Percentiles rank a stretch among this genome's conserved stretches.
phyloP scores from a whole-genome alignment of 2,797 vertebrate species.

The Champsocephalus esox region DNA sequence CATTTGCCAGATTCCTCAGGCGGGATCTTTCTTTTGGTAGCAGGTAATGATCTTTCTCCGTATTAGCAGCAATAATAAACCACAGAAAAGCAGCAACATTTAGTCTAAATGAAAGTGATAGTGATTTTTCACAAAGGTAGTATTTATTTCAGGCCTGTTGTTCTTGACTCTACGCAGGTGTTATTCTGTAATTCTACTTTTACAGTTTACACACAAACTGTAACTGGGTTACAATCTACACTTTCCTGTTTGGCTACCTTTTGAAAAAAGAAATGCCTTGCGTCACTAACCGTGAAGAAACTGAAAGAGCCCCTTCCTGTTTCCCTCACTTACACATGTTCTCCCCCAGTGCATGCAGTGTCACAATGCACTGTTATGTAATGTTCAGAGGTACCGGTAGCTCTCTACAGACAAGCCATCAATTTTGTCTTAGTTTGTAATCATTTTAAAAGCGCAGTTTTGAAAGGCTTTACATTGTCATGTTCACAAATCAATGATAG shows the following conservation, averaged over 20 bases:
- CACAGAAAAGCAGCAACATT: no score
- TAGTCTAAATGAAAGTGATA: no score
- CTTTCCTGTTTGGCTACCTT: no score
- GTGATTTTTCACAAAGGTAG: no score
- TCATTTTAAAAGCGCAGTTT: not conserved
- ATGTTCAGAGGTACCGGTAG: not conserved
- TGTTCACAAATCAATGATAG: not conserved
- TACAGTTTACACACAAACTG: not conserved
- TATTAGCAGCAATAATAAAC: no score
- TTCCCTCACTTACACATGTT: not conserved
- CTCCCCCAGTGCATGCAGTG: not conserved
- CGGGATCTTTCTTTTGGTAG: slow-evolving; percentile 8
- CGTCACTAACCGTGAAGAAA: not conserved
- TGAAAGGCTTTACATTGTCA: not conserved
- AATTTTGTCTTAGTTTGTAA: not conserved
- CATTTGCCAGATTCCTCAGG: not conserved
- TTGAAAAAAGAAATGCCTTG: no score
- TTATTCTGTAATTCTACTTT: no score
- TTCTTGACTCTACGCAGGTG: not conserved
- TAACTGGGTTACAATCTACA: no score
- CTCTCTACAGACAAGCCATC: no score
- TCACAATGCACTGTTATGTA: not conserved
- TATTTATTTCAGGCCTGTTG: not conserved
- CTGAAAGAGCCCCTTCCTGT: not conserved
- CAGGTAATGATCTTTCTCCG: slow-evolving; percentile 17